phyloP scores from a whole-genome alignment of 2,113 vertebrate species.

The Oxyruncus cristatus region DNA sequence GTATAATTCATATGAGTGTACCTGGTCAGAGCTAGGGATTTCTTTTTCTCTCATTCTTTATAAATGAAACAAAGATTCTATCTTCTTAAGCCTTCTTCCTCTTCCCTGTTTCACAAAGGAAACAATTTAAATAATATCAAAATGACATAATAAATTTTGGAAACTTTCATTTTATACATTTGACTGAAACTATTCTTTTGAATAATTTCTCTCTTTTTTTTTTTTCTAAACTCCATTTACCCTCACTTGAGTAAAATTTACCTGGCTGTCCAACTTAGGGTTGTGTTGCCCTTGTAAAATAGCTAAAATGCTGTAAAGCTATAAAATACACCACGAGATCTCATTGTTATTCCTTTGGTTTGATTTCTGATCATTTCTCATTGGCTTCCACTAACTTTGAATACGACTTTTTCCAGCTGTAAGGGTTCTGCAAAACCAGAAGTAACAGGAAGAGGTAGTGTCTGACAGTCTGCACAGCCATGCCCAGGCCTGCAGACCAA shows the following conservation, averaged over 20 bases:
- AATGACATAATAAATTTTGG: not conserved
- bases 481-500: not conserved
- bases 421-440: not conserved
- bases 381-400: not conserved
- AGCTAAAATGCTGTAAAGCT: not conserved
- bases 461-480: not conserved
- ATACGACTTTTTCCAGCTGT: not conserved
- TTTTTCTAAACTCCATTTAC: not conserved
- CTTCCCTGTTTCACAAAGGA: not conserved
- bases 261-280: not conserved
- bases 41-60: not conserved
- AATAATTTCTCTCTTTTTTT: not conserved
- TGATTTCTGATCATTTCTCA: not conserved
- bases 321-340: not conserved
- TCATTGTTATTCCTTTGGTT: not conserved
- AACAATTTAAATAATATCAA: conserved; percentile 14
- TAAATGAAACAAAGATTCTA: conserved; percentile 24
- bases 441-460: not conserved
- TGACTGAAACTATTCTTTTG: not conserved
- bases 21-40: not conserved
- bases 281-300: not conserved
- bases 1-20: not conserved
- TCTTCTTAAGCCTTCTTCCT: conserved; percentile 13
- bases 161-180: not conserved
- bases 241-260: not conserved